Evolutionary conservation across 2,797 vertebrate genomes (phyloP), one percentile per base, ranked within the genome.

Genomic region (Erithacus rubecula): DNA sequence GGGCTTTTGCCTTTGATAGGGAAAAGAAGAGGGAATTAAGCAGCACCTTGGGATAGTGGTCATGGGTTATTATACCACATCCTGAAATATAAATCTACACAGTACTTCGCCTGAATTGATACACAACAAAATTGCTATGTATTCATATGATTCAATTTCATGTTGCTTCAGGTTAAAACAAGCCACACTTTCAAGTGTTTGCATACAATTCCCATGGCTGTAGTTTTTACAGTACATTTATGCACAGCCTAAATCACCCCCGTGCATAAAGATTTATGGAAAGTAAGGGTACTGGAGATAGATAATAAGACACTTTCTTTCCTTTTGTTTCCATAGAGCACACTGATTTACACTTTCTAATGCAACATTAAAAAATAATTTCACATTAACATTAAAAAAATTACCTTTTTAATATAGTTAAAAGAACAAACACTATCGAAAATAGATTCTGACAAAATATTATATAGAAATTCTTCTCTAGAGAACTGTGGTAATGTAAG

Each of bases 91-190:
- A 92, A 96, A 90, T 39, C 93, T 96, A 89, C 76, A 63, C 17
- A 81, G 67, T 81, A 90, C 84, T 95, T 96, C 15, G 74, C 90
- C 68, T 90, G 67, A 95, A 94, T 24, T 91, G 82, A 93, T 82
- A 89, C 37, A 86, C 30, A 94, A 67, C 52, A 83, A 87, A 95
- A 96, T 80, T 91, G 77, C 74, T 95, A 74, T 87, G 69, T 85
- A 92, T 47, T 95, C 96, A 88, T 79, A 90, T 56, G 76, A 97
- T 97, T 97, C 95, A 95, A 96, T 97, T 97, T 96, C 69, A 93
- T 75, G 60, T 96, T 96, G 96, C 97, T 98, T 95, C 90, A 96
- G 96, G 96, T 97, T 97, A 98, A 96, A 97, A 96, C 91, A 96
- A 97, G 95, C 56, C 91, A 85, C 81, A 81, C 83, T 96, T 96